Percentiles rank a stretch among this genome's conserved stretches.
phyloP scores from a whole-genome alignment of 1,140 invertebrate species.

The Cardiocondyla obscurior region DNA sequence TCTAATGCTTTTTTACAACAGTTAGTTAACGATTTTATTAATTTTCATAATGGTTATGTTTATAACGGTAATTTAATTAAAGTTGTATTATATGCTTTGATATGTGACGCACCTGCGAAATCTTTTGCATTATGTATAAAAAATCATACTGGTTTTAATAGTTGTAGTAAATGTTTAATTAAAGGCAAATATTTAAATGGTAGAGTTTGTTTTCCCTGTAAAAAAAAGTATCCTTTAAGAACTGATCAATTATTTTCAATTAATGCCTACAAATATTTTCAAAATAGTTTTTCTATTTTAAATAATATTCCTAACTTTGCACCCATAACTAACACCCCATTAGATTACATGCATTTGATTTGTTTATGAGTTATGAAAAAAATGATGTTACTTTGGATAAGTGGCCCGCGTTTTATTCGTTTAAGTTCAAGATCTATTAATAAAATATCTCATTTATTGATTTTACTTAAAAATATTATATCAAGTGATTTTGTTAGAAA shows the following conservation, averaged over 20 bases:
- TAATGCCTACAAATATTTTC: background rate
- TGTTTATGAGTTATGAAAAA: background rate
- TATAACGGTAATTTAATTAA: background rate
- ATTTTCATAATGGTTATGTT: background rate
- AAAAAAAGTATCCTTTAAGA: background rate
- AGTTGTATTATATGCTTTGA: background rate
- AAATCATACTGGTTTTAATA: background rate
- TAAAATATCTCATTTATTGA: background rate
- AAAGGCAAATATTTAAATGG: background rate
- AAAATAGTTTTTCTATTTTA: background rate
- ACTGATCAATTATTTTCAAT: background rate
- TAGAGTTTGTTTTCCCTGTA: background rate
- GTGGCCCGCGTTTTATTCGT: background rate
- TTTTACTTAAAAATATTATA: background rate
- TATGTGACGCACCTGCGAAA: constrained; percentile 7
- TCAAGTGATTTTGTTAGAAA: background rate
- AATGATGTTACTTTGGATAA: background rate
- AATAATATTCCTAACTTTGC: background rate
- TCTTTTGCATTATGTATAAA: background rate
- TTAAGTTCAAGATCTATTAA: background rate
- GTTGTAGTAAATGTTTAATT: background rate
- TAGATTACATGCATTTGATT: background rate
- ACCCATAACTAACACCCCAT: background rate
- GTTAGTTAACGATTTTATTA: background rate
- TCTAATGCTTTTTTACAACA: background rate